Conservation (phyloP, 2,797 vertebrate genomes). For the Anabas testudineus region DNA sequence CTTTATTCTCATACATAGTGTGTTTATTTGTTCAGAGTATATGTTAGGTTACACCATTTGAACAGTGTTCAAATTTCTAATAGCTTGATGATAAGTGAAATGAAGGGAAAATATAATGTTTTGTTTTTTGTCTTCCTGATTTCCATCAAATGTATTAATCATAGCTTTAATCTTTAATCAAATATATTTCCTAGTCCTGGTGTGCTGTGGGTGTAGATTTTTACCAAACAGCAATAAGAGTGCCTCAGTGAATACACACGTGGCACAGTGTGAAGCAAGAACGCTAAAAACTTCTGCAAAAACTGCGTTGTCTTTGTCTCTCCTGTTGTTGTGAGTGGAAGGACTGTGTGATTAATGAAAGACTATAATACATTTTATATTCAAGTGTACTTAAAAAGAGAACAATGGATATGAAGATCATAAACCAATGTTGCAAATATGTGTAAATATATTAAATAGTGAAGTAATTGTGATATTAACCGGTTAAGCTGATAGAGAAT, state of each 20-base stretch:
- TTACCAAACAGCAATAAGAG: conserved; percentile 61
- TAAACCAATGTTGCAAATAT: conserved; percentile 65
- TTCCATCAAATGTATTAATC: conserved; percentile 39
- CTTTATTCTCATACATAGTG: conserved; percentile 23
- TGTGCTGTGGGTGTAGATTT: conserved; percentile 45
- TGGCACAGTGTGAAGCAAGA: conserved; percentile 35
- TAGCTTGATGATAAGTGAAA: conserved; percentile 12
- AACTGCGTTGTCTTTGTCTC: conserved; percentile 18
- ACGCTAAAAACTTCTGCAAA: conserved; percentile 37
- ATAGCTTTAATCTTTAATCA: conserved; percentile 62
- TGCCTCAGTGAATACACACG: conserved; percentile 47
- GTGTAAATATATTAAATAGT: conserved; percentile 62
- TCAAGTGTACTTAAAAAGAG: conserved; percentile 86
- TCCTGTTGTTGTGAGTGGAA: conserved; percentile 46
- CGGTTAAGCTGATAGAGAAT: conserved; percentile 45
- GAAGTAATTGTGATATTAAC: conserved; percentile 63
- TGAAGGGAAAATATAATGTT: conserved; percentile 16
- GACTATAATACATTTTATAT: conserved; percentile 71
- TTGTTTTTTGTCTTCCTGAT: conserved; percentile 24
- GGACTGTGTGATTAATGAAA: conserved; percentile 46
- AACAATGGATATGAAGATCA: conserved; percentile 59
- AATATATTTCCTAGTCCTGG: conserved; percentile 21
- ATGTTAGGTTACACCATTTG: background rate
- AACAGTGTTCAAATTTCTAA: conserved; percentile 5
- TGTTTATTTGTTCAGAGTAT: conserved; percentile 5